Base-by-base conservation (phyloP, 2,888 invertebrate species). In the Apamea crenata region DNA sequence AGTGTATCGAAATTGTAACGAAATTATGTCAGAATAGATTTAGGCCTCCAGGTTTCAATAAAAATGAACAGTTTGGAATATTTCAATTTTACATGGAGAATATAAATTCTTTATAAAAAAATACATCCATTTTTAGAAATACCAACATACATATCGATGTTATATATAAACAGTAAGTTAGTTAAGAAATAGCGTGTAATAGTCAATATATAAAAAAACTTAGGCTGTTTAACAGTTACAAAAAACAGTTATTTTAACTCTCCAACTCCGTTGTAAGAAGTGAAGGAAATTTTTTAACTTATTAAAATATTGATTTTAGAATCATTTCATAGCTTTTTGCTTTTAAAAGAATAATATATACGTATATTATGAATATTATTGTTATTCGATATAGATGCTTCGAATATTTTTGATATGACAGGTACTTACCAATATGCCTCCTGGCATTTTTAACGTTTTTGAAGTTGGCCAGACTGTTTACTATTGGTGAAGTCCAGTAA, bases 131-230 rank as follows among this genome's bases (percentile, higher is more conserved):
- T 95, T 95, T 94, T 96, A 96, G 95, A 92, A 93, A 93, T 95
- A 96, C 96, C 95, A 94, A 95, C 95, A 97, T 96, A 97, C 97
- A 97, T 97, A 97, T 97, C 97, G 97, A 95, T 96, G 96, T 96
- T 96, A 95, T 94, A 95, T 94, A 96, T 95, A 94, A 92, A 94
- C 89, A 92, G 86, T 95, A 95, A 96, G 94, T 88, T 91, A 92
- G 93, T 63, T 89, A 92, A 95, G 94, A 84, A 83, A 92, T 95
- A 95, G 94, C 86, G 81, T 88, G 89, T 96, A 96, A 95, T 96
- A 96, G 96, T 96, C 94, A 96, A 96, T 95, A 96, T 94, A 92
- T 92, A 93, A 73, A 87, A 93, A 89, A 91, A 89, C 89, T 93
- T 96, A 95, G 95, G 95, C 96, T 97, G 96, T 96, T 91, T 93